These are phyloP conservation scores for Leptinotarsa tumamoca DNA, from an alignment of 2,888 invertebrate genomes.

Conservation along the genomic window DNA sequence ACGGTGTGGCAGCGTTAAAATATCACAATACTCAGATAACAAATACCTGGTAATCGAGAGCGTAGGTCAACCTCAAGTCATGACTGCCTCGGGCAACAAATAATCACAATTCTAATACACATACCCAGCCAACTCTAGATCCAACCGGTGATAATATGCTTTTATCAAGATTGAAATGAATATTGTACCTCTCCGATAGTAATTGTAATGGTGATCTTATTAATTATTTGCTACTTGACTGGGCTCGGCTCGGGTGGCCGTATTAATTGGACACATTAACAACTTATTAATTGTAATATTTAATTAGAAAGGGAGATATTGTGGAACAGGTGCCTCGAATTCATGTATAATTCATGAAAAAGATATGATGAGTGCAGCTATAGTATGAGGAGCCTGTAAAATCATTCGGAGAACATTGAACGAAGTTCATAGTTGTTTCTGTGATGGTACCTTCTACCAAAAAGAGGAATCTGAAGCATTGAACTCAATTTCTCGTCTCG, in stretches of 20 bases:
- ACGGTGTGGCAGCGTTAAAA: slow-evolving; percentile 45
- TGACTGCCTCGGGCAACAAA: slow-evolving; percentile 53
- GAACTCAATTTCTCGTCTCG: no score
- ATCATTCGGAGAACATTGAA: no score
- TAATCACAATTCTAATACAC: slow-evolving; percentile 16
- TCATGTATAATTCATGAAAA: no score
- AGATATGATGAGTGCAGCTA: no score
- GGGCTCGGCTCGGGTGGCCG: not conserved
- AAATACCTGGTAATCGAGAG: slow-evolving; percentile 60
- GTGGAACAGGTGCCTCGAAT: no score
- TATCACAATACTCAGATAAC: slow-evolving; percentile 47
- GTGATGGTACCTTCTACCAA: no score
- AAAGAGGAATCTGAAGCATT: no score
- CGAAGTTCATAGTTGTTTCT: no score
- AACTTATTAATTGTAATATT: no score
- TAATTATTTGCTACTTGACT: slow-evolving; percentile 24
- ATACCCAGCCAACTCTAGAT: not conserved
- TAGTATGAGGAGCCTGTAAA: no score
- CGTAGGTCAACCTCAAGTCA: slow-evolving; percentile 56
- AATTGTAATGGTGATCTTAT: slow-evolving; percentile 19
- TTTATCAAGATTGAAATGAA: slow-evolving; percentile 18
- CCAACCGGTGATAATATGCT: slow-evolving; percentile 2
- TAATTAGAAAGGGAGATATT: no score
- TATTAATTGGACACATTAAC: not conserved
- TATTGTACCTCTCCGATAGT: slow-evolving; percentile 9